A percentile compares a stretch with the other conserved stretches of the same genome.
These are phyloP conservation scores for Chironomus striatipennis DNA, from an alignment of 1,140 invertebrate species.

Conservation along the genomic window DNA sequence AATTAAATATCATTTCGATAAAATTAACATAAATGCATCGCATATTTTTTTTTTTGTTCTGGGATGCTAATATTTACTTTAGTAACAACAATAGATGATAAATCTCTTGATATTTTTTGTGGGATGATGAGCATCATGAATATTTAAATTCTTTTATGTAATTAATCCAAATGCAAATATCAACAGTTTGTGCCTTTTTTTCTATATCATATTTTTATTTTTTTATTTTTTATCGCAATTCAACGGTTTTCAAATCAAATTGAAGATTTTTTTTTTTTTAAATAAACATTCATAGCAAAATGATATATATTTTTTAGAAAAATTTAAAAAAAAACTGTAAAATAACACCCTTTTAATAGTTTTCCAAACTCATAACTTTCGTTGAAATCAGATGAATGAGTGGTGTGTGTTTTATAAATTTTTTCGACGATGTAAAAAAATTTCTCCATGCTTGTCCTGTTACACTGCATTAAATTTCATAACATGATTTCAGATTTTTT, in stretches of 20 bases:
- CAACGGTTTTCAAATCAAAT: not conserved
- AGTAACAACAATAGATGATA: not conserved
- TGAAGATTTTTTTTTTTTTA: not conserved
- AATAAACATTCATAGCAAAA: not conserved
- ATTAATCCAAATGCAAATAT: conserved; percentile 15
- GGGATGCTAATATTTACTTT: no score
- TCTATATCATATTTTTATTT: no score
- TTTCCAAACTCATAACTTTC: conserved; percentile 2
- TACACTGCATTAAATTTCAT: conserved; percentile 2
- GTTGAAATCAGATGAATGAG: not conserved
- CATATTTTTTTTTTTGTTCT: no score
- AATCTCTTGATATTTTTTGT: conserved; percentile 8
- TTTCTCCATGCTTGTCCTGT: conserved; percentile 1
- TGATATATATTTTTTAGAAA: not conserved
- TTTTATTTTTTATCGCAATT: not conserved
- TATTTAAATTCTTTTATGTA: conserved; percentile 9
- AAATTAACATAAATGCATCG: not conserved
- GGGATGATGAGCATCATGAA: not conserved
- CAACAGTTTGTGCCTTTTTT: not conserved
- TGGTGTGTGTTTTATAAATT: no score
- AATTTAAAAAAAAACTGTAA: not conserved
- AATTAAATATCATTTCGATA: not conserved
- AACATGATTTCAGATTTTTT: not conserved
- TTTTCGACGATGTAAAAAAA: not conserved
- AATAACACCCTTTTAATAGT: conserved; percentile 1